Conservation (phyloP, 2,888 invertebrate genomes). For the Pherbina coryleti region DNA sequence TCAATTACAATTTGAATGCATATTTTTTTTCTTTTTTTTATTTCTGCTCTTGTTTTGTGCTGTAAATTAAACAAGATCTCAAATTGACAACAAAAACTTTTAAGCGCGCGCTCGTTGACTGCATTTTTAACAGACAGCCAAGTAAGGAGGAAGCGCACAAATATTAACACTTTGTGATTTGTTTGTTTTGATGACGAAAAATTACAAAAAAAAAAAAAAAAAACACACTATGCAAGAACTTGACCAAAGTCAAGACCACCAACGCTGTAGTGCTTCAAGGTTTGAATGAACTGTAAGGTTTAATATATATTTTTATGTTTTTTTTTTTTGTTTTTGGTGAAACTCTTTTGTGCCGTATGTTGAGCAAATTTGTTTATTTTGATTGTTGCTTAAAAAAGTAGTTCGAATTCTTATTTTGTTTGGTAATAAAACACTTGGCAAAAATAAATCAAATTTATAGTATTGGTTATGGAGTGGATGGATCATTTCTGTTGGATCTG, state of each 20-base stretch:
- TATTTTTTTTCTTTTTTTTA: conserved; percentile 6
- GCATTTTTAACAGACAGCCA: neutral
- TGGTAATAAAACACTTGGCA: conserved; percentile 10
- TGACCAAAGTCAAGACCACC: conserved; percentile 15
- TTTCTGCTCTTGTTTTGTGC: neutral
- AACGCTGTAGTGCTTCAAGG: neutral
- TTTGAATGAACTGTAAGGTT: neutral
- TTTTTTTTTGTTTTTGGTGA: neutral
- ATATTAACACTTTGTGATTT: conserved; percentile 12
- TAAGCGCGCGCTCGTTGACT: conserved; percentile 22
- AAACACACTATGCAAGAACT: neutral
- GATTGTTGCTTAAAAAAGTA: neutral
- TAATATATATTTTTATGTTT: neutral
- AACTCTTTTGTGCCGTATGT: neutral
- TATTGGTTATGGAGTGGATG: neutral
- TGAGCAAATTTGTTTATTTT: conserved; percentile 10
- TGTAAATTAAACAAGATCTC: conserved; percentile 7
- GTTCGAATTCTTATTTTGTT: neutral
- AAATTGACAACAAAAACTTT: conserved; percentile 8
- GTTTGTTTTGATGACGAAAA: conserved; percentile 3
- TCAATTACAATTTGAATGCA: neutral
- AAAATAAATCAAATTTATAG: neutral
- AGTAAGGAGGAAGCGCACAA: neutral
- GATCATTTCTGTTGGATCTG: neutral
- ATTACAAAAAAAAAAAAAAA: neutral